Conservation (phyloP, 2,797 vertebrate genomes). For the Sus cebifrons region DNA sequence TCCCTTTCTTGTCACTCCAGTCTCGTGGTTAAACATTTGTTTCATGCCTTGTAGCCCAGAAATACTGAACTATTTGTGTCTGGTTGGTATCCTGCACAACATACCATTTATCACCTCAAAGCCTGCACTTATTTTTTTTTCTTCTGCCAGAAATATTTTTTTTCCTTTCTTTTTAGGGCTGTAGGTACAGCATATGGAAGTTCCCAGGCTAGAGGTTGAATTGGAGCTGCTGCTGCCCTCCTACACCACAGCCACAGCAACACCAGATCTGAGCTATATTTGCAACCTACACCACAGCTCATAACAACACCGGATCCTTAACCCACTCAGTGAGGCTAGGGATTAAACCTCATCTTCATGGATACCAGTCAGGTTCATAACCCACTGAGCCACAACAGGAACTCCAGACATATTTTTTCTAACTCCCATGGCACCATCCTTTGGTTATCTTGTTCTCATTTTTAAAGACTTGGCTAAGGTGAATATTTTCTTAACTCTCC, state of each 20-base stretch:
- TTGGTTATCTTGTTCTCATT: slow-evolving; percentile 28
- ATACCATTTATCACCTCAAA: neutral
- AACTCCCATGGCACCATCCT: neutral
- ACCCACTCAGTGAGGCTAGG: no score
- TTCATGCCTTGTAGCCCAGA: neutral
- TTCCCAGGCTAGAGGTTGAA: no score
- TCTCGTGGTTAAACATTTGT: neutral
- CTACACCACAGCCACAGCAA: no score
- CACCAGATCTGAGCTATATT: no score
- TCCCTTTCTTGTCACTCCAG: neutral
- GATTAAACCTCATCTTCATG: no score
- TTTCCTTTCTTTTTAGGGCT: no score
- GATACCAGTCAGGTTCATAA: no score
- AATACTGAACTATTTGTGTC: neutral
- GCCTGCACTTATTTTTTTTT: neutral
- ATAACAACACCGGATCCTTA: no score
- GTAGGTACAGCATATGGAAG: no score
- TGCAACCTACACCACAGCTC: no score
- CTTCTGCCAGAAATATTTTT: neutral
- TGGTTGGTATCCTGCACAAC: neutral
- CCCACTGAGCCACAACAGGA: no score
- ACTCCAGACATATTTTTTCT: neutral
- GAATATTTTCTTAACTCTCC: neutral
- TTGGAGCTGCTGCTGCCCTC: no score
- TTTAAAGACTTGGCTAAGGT: neutral